Evolutionary conservation across 2,797 vertebrate species (phyloP).

Genomic region (Acomys russatus): DNA sequence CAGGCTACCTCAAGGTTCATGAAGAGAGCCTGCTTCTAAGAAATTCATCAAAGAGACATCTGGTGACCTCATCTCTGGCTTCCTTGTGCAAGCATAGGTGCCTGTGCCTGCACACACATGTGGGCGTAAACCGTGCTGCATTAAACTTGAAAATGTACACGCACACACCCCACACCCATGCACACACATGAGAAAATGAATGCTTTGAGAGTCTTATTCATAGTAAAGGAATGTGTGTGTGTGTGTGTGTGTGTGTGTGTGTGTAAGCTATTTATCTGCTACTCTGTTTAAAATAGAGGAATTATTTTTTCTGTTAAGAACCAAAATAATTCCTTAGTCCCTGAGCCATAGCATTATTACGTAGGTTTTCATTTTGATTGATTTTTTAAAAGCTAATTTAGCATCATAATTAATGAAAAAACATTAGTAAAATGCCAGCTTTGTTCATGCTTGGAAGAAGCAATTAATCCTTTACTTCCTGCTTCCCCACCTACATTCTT

Average conservation of each 20-base stretch:
- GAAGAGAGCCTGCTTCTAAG: background rate
- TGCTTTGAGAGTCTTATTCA: background rate
- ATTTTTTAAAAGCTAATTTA: conserved; percentile 69
- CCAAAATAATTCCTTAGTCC: conserved; percentile 49
- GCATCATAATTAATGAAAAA: conserved; percentile 65
- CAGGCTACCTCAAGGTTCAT: background rate
- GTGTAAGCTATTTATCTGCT: conserved; percentile 7
- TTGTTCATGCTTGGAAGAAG: conserved; percentile 59
- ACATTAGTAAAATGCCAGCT: conserved; percentile 53
- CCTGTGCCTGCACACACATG: background rate
- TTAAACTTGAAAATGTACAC: too few relatives aligned
- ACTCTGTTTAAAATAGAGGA: background rate
- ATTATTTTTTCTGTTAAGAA: conserved; percentile 35
- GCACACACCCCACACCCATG: background rate
- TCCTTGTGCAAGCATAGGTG: background rate
- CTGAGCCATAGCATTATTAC: conserved; percentile 17
- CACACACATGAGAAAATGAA: background rate
- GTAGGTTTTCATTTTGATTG: conserved; percentile 51
- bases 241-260: background rate
- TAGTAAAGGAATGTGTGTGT: background rate
- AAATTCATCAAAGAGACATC: background rate
- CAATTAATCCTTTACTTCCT: conserved; percentile 67
- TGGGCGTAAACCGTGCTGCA: background rate
- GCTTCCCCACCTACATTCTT: background rate
- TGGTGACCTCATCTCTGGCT: background rate